Base-by-base conservation (phyloP, 2,888 invertebrate genomes). In the Adela reaumurella region DNA sequence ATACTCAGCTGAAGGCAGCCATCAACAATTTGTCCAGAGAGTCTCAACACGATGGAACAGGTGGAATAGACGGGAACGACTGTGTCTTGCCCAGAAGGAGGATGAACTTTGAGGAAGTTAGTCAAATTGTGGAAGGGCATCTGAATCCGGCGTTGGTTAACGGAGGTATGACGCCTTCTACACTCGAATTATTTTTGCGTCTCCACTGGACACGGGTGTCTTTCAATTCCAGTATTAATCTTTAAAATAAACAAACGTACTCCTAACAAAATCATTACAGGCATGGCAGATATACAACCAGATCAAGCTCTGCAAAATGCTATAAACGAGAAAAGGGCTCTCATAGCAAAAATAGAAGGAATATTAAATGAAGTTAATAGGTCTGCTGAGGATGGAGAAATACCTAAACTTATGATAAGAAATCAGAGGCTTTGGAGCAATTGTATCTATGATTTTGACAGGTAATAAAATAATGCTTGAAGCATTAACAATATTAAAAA, bases 381-480 rank as follows among this genome's bases (percentile, higher is more conserved):
- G 58, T 66, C 68, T 47, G 70, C 72, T 16, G 69, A 71, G 48
- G 60, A 50, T 18, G 71, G 68, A 14, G 59, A 61, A 17, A 59
- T 59, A 6, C 81, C 80, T 1, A 72, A 68, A 57, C 58, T 81
- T 14, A 54, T 64, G 1, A 62, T 80, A 47, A 65, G 79, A 57
- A 79, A 79, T 54, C 79, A 74, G 57, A 67, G 60, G 51, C 56
- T 74, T 17, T 81, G 81, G 77, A 74, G 72, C 51, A 83, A 83
- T 56, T 82, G 82, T 53, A 64, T 76, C 54, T 81, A 81, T 56
- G 77, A 77, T 56, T 62, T 77, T 53, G 73, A 79, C 56, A 68
- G 73, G 83, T 83, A 66, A 24, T n/a, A n/a, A n/a, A n/a, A n/a
- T n/a, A n/a, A n/a, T n/a, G n/a, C n/a, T n/a, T n/a, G n/a, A n/a